Base-by-base conservation (phyloP, 2,113 vertebrate genomes). In the Smithornis capensis region DNA sequence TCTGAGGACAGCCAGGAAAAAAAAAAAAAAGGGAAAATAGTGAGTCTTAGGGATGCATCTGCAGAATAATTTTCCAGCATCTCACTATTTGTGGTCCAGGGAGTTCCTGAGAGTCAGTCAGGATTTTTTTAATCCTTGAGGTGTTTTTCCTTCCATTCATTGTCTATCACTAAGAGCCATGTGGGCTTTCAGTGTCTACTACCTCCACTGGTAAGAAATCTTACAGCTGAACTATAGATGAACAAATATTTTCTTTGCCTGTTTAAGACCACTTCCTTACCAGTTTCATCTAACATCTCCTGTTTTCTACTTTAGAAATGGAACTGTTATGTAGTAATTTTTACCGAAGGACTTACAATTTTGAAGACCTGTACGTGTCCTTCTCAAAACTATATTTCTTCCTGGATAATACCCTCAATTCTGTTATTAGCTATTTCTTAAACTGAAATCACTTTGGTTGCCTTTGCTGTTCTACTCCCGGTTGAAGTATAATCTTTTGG, bases 41-140 rank as follows among this genome's bases (percentile, higher is more conserved):
- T 0, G 0, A 80, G 9, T 49, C 25, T 67, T 83, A 55, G 13
- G 12, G 29, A 70, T 78, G 11, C 24, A 3, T 78, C 60, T 63
- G 6, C 12, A 40, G 28, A 44, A 76, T 49, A 47, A 27, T 79
- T 2, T 80, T 69, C 19, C 37, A 64, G 23, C 18, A 57, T 40
- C 27, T 84, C 19, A 60, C 9, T 70, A 2, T 59, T 59, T 1
- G 2, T 67, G 14, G 31, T 50, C 44, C 56, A 81, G 10, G 12
- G 14, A 42, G 35, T 49, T 68, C 23, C 19, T 56, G 9, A 55
- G 37, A 44, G 14, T 24, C 2, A 12, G 5, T 63, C 4, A 29
- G 16, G 12, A 0, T 3, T 25, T 83, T 81, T 62, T 70, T 29
- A 59, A 44, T 21, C 19, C 12, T 69, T 40, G 7, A 42, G 7